Percentiles rank a stretch among this genome's conserved stretches.
Evolutionary conservation across 37 sponge, comb jelly and placozoan species (phyloP).

Genomic region (Chondrosia reniformis): DNA sequence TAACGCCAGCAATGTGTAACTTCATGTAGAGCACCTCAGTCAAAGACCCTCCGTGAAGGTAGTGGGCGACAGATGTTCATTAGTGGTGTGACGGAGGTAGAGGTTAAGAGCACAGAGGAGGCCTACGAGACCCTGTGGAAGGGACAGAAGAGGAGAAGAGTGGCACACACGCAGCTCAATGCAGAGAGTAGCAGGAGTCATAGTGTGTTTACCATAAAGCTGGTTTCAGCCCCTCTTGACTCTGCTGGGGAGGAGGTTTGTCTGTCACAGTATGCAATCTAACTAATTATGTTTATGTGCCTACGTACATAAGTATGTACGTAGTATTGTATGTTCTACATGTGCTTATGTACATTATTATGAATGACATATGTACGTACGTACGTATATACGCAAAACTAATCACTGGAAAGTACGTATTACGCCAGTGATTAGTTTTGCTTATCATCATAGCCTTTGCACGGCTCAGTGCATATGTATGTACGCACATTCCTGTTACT

Average conservation of each 20-base stretch:
- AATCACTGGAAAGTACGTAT: neutral
- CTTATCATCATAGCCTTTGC: neutral
- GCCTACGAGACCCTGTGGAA: conserved; percentile 83
- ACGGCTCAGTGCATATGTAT: neutral
- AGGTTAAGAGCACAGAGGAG: conserved; percentile 95
- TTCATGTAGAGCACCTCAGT: conserved; percentile 57
- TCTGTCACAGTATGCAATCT: conserved; percentile 5
- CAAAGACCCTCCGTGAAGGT: conserved; percentile 79
- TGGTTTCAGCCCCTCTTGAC: conserved; percentile 90
- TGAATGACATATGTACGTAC: conserved; percentile 1
- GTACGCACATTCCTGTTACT: neutral
- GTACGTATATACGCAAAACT: neutral
- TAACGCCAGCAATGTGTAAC: neutral
- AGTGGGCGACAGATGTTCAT: conserved; percentile 84
- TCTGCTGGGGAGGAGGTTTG: conserved; percentile 69
- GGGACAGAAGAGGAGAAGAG: conserved; percentile 84
- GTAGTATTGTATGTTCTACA: neutral
- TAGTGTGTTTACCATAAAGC: conserved; percentile 90
- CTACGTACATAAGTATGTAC: neutral
- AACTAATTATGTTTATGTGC: neutral
- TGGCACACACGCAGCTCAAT: conserved; percentile 90
- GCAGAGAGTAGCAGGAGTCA: conserved; percentile 94
- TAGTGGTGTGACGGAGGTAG: conserved; percentile 83
- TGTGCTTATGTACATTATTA: neutral
- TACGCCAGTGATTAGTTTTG: neutral